Conservation (phyloP, 2,113 vertebrate species). For the Melanotaenia duboulayi region DNA sequence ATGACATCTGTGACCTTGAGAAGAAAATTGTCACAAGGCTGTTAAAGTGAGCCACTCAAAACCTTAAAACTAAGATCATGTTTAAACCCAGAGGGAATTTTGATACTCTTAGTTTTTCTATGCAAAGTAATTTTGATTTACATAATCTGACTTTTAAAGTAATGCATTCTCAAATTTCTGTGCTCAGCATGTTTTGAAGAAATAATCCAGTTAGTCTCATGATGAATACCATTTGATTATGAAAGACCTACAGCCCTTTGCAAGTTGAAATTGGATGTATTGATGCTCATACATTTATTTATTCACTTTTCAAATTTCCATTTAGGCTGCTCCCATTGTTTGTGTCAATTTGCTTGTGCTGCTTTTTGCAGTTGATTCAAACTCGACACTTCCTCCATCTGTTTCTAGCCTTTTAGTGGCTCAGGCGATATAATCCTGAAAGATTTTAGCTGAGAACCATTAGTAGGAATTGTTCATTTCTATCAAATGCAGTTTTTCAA, state of each 20-base stretch:
- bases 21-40: constrained; percentile 52
- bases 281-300: not conserved
- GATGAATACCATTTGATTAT: not conserved
- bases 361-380: constrained; percentile 26
- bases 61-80: constrained; percentile 20
- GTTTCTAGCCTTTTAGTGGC: constrained; percentile 23
- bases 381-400: constrained; percentile 50
- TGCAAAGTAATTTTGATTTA: not conserved
- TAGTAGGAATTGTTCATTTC: constrained; percentile 36
- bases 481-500: constrained; percentile 37
- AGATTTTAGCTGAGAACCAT: constrained; percentile 40
- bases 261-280: not conserved
- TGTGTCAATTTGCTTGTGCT: constrained; percentile 25
- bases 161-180: not conserved
- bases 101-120: not conserved
- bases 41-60: constrained; percentile 38
- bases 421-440: constrained; percentile 24
- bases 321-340: not conserved
- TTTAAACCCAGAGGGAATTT: not conserved
- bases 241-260: not conserved
- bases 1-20: constrained; percentile 66
- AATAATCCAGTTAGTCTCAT: not conserved
- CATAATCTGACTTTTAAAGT: not conserved
- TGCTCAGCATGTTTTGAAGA: not conserved
- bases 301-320: not conserved